These are phyloP conservation scores for Tachina fera DNA, from an alignment of 2,888 invertebrate genomes.

Conservation along the genomic window DNA sequence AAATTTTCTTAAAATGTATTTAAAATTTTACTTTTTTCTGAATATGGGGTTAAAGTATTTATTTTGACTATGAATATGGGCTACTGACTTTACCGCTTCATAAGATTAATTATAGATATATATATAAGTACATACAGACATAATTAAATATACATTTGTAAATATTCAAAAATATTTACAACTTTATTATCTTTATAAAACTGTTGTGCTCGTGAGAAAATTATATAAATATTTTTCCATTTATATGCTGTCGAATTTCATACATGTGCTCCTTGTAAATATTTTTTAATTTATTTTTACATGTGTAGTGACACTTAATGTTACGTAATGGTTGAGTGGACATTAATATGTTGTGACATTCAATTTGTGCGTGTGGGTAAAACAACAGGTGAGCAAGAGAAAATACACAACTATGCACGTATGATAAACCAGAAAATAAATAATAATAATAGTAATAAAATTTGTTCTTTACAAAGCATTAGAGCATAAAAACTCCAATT, in stretches of 20 bases:
- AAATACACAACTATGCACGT: not conserved
- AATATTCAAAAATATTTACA: too few species aligned
- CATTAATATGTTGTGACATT: constrained; percentile 58
- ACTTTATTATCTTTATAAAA: not conserved
- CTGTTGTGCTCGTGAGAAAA: constrained; percentile 28
- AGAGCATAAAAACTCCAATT: constrained; percentile 37
- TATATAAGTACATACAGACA: too few species aligned
- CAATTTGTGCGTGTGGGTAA: constrained; percentile 35
- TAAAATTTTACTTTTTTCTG: too few species aligned
- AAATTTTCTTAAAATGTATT: too few species aligned
- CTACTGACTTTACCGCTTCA: too few species aligned
- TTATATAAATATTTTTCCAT: constrained; percentile 53
- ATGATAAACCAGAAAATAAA: not conserved
- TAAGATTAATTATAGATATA: too few species aligned
- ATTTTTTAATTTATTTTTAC: constrained; percentile 38
- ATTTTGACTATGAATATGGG: too few species aligned
- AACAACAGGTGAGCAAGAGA: constrained; percentile 30
- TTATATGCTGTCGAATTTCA: constrained; percentile 56
- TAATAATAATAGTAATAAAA: too few species aligned
- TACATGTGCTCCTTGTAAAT: constrained; percentile 2
- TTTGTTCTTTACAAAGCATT: not conserved
- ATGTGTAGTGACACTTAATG: constrained; percentile 50
- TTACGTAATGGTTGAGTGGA: constrained; percentile 47
- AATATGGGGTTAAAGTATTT: too few species aligned
- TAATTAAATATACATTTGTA: too few species aligned